Conservation (phyloP, 2,797 vertebrate species). For the Furcifer pardalis region DNA sequence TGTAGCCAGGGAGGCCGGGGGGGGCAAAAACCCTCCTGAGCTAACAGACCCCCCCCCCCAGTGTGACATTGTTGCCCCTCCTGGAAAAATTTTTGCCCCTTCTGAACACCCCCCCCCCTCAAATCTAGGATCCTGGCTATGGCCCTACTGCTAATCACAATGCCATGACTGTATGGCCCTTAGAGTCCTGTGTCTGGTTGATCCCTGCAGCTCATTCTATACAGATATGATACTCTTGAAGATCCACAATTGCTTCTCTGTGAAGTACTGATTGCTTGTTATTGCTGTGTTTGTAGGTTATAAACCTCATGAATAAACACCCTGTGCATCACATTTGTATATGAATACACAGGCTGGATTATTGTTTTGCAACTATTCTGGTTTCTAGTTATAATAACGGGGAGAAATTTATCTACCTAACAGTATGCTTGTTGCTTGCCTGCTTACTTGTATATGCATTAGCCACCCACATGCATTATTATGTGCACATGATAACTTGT, state of each 20-base stretch:
- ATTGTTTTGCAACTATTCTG: not conserved
- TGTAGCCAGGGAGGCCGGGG: no score
- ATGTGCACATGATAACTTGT: conserved; percentile 40
- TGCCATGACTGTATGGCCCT: not conserved
- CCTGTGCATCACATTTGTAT: not conserved
- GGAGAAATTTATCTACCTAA: not conserved
- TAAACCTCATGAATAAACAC: not conserved
- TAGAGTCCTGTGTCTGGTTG: not conserved
- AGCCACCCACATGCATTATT: not conserved
- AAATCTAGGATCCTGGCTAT: no score
- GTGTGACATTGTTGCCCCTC: no score
- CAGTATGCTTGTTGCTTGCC: not conserved
- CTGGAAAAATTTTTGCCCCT: no score
- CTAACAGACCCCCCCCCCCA: no score
- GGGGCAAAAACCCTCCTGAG: no score
- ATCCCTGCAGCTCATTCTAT: no score
- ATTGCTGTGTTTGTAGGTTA: not conserved
- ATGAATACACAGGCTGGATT: not conserved
- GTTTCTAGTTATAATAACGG: not conserved
- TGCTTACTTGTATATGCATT: conserved; percentile 7
- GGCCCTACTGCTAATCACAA: not conserved
- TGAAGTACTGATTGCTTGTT: not conserved
- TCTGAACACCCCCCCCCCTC: no score
- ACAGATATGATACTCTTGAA: not conserved
- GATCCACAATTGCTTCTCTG: not conserved